Evolutionary conservation across 1,140 invertebrate genomes (phyloP), one percentile per base, ranked within the genome.

Genomic region (Mactra quadrangularis): DNA sequence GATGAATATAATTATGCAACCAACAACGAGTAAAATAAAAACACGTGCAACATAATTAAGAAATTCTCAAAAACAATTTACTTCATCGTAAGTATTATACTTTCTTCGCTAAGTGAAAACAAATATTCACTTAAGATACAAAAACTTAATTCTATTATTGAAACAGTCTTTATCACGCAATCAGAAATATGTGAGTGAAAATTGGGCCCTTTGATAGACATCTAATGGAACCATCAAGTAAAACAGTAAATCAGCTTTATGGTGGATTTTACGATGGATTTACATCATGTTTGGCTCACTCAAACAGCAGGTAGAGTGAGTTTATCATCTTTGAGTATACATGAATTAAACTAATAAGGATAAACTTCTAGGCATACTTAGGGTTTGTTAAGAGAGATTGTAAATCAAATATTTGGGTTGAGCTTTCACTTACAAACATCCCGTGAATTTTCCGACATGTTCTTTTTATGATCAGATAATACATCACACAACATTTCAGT

Each of bases 241-340:
- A 38, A 25, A 19, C 52, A 35, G 52, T 81, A 81, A 81, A 81
- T 81, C 77, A 81, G 62, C 33, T 81, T 81, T 81, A 81, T 81
- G 60, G 77, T 60, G 41, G 3, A 15, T 15, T 81, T 15, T 71
- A 81, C 71, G 60, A 70, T 60, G 31, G 31, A 25, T 81, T 70
- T 68, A 81, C 77, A 81, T 81, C 77, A 29, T 9, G 22, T 68
- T 81, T 60, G n/a, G 71, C 77, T 71, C 71, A 35, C 27, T 55
- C 22, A 59, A 68, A 45, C 77, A 70, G 77, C 66, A 27, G 64
- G 77, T 22, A 22, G n/a, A n/a, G n/a, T 35, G 22, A 25, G 29
- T 52, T 11, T 19, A 6, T n/a, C 17, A 31, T 15, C 52, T 72
- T 72, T 72, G 72, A 60, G 19, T 47, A 35, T 47, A 11, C 3